Base-by-base conservation (phyloP, 2,888 invertebrate genomes). In the Catocala fraxini region DNA sequence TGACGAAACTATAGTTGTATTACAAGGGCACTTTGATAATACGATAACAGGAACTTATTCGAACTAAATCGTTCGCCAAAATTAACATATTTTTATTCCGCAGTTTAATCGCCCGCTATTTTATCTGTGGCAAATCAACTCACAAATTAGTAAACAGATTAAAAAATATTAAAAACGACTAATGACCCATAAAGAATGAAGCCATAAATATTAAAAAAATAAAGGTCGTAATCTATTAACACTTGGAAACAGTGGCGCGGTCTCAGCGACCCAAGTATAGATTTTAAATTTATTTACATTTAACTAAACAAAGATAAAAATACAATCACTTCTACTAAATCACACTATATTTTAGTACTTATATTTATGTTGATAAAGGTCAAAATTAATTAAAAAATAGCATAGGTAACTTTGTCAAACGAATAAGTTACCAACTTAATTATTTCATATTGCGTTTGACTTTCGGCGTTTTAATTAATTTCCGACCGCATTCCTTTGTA, bases 261-360 rank as follows among this genome's bases (percentile, higher is more conserved):
- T 75, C 83, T 68, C 70, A 83, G 78, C 83, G 85, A 86, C 83
- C 82, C 77, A 69, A 77, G 82, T 86, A 89, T 89, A 87, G 90
- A 87, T 89, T 90, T 86, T 80, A 72, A 89, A 92, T 90, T 90
- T 91, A 92, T 90, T 83, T 79, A 82, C 79, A 77, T 87, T 84
- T 82, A 83, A 84, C 71, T 75, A 81, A 76, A 74, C 72, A 47
- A 61, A 9, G 11, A 45, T 51, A 59, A 59, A 60, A 56, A 43
- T 42, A 51, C 56, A 12, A 12, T 43, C 25, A 9, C 6, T 12
- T 45, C 13, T 11, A 6, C 11, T 4, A 6, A 52, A 63, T 34
- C 12, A 15, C 15, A 34, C 9, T 12, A 33, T 0, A 74, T 51
- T 34, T 39, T 52, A n/a, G 12, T 15, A 0, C 49, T 68, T 74